Base-by-base conservation (phyloP, 2,113 vertebrate genomes). In the Sinocyclocheilus grahami region DNA sequence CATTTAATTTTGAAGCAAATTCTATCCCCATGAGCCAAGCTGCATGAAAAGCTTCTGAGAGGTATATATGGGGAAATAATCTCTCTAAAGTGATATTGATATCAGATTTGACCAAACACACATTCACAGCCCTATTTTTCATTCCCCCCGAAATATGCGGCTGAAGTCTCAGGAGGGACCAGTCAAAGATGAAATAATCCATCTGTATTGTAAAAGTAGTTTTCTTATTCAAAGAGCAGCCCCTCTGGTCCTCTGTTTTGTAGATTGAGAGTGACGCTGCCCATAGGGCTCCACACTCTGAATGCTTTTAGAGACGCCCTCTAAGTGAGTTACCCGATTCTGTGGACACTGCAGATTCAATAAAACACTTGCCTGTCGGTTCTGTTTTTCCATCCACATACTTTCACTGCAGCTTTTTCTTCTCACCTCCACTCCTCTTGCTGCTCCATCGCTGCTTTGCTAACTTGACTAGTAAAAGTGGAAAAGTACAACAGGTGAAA, bases 361-460 rank as follows among this genome's bases (percentile, higher is more conserved):
- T 94, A 91, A 94, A 95, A 94, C 90, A 90, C 90, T 92, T 93
- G 89, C 90, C 92, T 94, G 93, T 95, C 92, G 92, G 91, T 93
- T 93, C 91, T 91, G 93, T 93, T 94, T 86, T 87, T 53, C 67
- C 22, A 22, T 55, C 77, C 78, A 74, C 91, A 90, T 90, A 89
- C 88, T 89, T 72, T 81, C 80, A 72, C 84, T 81, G 79, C 78
- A 76, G 48, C 42, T 37, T 84, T 71, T 67, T 37, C 42, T 51
- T 71, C 74, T 76, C 48, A 16, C 53, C 58, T 80, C 82, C 46
- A 22, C 65, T 1, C 78, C 88, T 84, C 84, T 33, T 71, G 85
- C 85, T 86, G 82, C 91, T 91, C 86, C 53, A 84, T 88, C 78
- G 86, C 82, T 86, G 83, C 42, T 83, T 58, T 51, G 22, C 46